These are phyloP conservation scores for Martes flavigula DNA, from an alignment of 2,797 vertebrate species.

Conservation along the genomic window DNA sequence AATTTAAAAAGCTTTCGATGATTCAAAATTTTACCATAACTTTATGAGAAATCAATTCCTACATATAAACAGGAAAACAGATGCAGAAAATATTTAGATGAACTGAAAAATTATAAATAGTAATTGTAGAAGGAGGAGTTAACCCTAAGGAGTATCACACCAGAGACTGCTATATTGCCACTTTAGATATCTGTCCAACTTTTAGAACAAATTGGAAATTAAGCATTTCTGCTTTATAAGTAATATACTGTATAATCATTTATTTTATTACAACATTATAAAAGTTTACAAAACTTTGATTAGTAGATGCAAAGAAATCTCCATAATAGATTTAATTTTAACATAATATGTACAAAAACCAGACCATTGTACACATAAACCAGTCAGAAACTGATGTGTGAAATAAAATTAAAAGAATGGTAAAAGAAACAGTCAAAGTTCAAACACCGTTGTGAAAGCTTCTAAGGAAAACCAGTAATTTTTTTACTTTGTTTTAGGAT, in stretches of 20 bases:
- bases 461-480: background rate
- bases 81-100: background rate
- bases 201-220: background rate
- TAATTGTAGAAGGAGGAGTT: background rate
- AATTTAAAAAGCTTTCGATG: background rate
- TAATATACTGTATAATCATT: background rate
- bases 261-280: background rate
- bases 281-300: background rate
- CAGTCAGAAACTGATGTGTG: background rate
- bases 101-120: background rate
- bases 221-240: background rate
- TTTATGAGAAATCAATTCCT: background rate
- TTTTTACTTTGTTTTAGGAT: background rate
- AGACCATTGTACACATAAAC: background rate
- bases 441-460: background rate
- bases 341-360: background rate
- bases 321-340: background rate
- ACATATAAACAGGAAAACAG: background rate
- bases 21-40: background rate
- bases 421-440: background rate
- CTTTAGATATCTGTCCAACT: background rate
- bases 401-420: background rate
- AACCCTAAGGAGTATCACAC: background rate
- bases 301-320: background rate
- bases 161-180: background rate